phyloP scores from a whole-genome alignment of 2,888 invertebrate species.

The Dione vanillae region DNA sequence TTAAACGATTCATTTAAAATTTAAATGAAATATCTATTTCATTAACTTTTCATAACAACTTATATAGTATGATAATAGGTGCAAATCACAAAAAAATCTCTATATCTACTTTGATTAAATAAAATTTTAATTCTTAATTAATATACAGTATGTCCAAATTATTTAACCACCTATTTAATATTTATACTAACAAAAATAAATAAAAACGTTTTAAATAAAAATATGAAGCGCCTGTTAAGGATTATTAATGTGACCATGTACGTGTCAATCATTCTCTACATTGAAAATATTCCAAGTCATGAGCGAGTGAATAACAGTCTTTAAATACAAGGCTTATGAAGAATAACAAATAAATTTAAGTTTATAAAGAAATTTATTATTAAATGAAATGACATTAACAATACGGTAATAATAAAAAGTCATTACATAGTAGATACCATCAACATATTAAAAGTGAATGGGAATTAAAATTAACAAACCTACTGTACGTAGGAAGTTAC shows the following conservation, averaged over 20 bases:
- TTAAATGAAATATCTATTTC: too few species aligned
- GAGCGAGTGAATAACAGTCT: conserved; percentile 30
- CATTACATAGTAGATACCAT: conserved; percentile 3
- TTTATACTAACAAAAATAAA: neutral
- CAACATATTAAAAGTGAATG: conserved; percentile 47
- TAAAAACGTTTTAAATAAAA: conserved; percentile 22
- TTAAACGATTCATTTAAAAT: too few species aligned
- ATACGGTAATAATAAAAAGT: neutral
- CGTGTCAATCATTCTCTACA: conserved; percentile 51
- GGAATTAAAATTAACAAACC: conserved; percentile 59
- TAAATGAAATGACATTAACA: neutral
- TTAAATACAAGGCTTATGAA: neutral
- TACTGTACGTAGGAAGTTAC: conserved; percentile 47
- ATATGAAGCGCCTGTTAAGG: conserved; percentile 36
- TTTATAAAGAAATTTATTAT: neutral
- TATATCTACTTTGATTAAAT: too few species aligned
- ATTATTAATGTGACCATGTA: conserved; percentile 51
- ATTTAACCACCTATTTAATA: neutral
- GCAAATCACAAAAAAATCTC: too few species aligned
- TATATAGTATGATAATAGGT: too few species aligned
- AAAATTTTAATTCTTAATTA: too few species aligned
- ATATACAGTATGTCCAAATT: too few species aligned
- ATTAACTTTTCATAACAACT: too few species aligned
- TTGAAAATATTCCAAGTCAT: conserved; percentile 44
- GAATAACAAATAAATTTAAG: neutral